Evolutionary conservation across 2,888 invertebrate genomes (phyloP), one percentile per base, ranked within the genome.

Genomic region (Panopea generosa): DNA sequence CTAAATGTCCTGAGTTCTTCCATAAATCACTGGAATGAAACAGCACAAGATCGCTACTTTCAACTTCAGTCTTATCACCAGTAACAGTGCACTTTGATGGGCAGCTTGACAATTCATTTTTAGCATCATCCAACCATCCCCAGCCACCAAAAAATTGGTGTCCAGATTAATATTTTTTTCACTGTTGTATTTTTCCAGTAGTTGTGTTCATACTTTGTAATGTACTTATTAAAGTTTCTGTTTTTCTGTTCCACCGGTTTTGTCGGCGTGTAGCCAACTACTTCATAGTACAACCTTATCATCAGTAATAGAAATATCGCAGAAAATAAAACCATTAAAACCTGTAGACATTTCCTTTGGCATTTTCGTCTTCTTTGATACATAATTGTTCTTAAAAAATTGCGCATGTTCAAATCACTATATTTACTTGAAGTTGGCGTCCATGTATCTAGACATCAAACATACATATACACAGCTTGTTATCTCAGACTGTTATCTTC

Each of bases 11-110:
- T 33, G 26, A 49, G 43, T 73, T 18, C 52, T 66, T 77, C 83
- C 84, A 82, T n/a, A 84, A 74, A 43, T 85, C 85, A 63, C 73
- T 79, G 45, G 84, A 63, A 52, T 88, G 88, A 62, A 88, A 86
- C 22, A 88, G 55, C 0, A 88, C 77, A 2, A 84, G 87, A 66
- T 87, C 87, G 40, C 77, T 78, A n/a, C 77, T 43, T 22, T 68
- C 55, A 27, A 86, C 24, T 49, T 80, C 24, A 9, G 69, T 50
- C 27, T 71, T 74, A 70, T 86, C 84, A 53, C 63, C 68, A 20
- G 85, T 85, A 45, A 78, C 68, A 24, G 43, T 29, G 57, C 77
- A 77, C n/a, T 38, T 40, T 24, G 27, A 33, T 0, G 72, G 50
- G 26, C 77, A 77, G 18, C 29, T 40, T n/a, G 20, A 20, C 20